Percentiles rank a stretch among this genome's conserved stretches.
Evolutionary conservation across 2,797 vertebrate genomes (phyloP).

Genomic region (Tapirus indicus): DNA sequence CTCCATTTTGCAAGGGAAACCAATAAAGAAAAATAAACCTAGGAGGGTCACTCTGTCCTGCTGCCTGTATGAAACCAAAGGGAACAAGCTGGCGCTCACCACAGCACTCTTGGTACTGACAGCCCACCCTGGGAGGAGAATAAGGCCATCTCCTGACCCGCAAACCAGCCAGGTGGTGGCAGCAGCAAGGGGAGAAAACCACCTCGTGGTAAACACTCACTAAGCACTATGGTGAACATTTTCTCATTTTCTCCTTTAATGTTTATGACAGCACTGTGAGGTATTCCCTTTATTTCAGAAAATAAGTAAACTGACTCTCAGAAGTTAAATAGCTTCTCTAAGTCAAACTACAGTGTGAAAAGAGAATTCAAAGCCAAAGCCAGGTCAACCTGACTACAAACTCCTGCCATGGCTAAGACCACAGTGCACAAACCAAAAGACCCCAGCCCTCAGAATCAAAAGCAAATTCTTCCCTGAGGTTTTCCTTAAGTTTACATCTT

Average conservation of each 20-base stretch:
- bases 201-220: background rate
- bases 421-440: background rate
- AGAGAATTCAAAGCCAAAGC: background rate
- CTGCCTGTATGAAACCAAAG: background rate
- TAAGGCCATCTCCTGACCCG: no score
- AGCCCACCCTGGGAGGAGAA: background rate
- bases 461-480: background rate
- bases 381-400: background rate
- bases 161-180: background rate
- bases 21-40: background rate
- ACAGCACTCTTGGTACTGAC: background rate
- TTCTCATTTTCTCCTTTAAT: background rate
- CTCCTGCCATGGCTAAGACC: background rate
- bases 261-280: background rate
- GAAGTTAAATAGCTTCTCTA: background rate
- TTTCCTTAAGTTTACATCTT: conserved; percentile 26
- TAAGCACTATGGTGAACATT: background rate
- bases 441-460: background rate
- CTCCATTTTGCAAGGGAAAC: background rate
- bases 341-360: background rate
- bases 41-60: background rate
- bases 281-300: background rate
- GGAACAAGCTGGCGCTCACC: background rate
- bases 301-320: background rate
- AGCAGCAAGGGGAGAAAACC: background rate